phyloP scores from a whole-genome alignment of 2,888 invertebrate species.

The Caenorhabditis sp. region DNA sequence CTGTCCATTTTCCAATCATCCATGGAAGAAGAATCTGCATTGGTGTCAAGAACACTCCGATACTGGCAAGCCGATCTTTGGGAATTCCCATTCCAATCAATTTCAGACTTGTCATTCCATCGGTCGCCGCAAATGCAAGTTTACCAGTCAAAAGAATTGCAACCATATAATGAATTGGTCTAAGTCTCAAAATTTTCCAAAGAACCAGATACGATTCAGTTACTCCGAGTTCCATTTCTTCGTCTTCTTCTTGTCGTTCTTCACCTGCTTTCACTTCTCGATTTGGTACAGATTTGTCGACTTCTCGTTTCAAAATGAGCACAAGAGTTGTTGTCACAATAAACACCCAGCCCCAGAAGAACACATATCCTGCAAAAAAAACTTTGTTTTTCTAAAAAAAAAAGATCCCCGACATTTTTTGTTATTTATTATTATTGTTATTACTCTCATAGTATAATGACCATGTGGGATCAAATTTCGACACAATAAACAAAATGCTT shows the following conservation, averaged over 20 bases:
- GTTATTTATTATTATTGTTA: no score
- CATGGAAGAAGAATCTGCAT: conserved; percentile 91
- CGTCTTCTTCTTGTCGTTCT: conserved; percentile 69
- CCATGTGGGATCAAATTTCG: background rate
- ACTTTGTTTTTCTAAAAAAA: no score
- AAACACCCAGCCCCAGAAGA: conserved; percentile 93
- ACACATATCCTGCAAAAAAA: conserved; percentile 86
- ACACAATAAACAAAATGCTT: background rate
- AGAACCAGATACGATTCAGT: conserved; percentile 84
- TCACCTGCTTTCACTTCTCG: background rate
- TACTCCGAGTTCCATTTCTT: conserved; percentile 73
- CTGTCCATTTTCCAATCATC: conserved; percentile 82
- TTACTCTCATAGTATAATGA: background rate
- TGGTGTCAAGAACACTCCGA: conserved; percentile 91
- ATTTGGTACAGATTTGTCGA: conserved; percentile 72
- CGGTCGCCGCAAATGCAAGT: conserved; percentile 92
- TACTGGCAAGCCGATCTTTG: conserved; percentile 88
- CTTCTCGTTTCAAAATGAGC: conserved; percentile 86
- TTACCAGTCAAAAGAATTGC: conserved; percentile 87
- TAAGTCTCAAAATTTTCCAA: conserved; percentile 83
- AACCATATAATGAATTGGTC: conserved; percentile 82
- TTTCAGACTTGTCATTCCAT: conserved; percentile 91
- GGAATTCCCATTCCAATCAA: conserved; percentile 94
- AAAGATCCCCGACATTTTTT: background rate
- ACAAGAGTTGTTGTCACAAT: conserved; percentile 87